Base-by-base conservation (phyloP, 2,888 invertebrate genomes). In the Ormyrus labotus region DNA sequence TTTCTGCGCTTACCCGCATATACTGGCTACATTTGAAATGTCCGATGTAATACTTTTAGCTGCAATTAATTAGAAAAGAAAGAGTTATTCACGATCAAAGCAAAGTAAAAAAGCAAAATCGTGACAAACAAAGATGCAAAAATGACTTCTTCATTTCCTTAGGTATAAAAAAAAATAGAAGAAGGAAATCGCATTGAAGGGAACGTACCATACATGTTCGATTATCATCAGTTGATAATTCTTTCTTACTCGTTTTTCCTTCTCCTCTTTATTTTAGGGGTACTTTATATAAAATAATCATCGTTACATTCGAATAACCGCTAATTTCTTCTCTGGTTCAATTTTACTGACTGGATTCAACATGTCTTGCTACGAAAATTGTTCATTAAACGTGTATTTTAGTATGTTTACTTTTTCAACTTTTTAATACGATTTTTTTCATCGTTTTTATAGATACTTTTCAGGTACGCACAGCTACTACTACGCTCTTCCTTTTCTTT, bases 241-340 rank as follows among this genome's bases (percentile, higher is more conserved):
- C 64, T 70, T 61, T 76, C 70, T 10, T 65, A 53, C 4, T 58
- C 10, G 48, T 72, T 77, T 74, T 71, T 72, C 74, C 70, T 73
- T 79, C 63, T 73, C 76, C 74, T 83, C 81, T 81, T 84, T 84
- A 82, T 82, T 83, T 79, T 58, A 83, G 78, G 83, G 81, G 74
- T 81, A 82, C 78, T 83, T 81, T 81, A 78, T 82, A 83, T 81
- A 84, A 83, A 83, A 83, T 82, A 83, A 82, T 83, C 82, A 72
- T 82, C 73, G 75, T 76, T 84, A 82, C 83, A 84, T 84, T 73
- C 78, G 74, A 82, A 83, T 81, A 79, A 82, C 83, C 81, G 80
- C 83, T 82, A 80, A 83, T 69, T 76, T 70, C 74, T 80, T 73
- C 70, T 78, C 71, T 78, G 65, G 68, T 72, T 81, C 78, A 53